Evolutionary conservation across 2,113 vertebrate species (phyloP).

Genomic region (Donacobius atricapilla): DNA sequence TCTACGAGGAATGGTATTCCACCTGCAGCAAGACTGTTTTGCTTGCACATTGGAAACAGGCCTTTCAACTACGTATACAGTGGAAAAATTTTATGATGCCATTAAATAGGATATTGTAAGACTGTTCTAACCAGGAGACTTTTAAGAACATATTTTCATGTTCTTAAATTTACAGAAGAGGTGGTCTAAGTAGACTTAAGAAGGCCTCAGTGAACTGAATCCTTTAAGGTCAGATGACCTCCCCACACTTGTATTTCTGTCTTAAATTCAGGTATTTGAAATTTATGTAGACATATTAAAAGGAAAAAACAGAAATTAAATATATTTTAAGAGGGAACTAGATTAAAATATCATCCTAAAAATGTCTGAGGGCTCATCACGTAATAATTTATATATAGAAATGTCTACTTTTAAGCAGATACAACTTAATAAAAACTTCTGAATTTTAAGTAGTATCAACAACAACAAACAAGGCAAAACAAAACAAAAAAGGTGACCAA

Average conservation of each 20-base stretch:
- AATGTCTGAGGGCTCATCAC: neutral
- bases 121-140: neutral
- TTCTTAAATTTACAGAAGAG: neutral
- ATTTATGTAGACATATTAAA: neutral
- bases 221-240: neutral
- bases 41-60: neutral
- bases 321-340: neutral
- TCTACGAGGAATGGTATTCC: neutral
- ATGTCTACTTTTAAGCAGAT: neutral
- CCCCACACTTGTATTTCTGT: neutral
- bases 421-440: neutral
- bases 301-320: neutral
- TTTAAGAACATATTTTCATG: neutral
- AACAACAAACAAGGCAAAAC: neutral
- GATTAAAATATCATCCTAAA: neutral
- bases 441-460: neutral
- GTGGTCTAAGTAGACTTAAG: neutral
- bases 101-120: neutral
- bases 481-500: neutral
- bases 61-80: neutral
- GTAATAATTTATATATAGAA: neutral
- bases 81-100: neutral
- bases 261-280: neutral
- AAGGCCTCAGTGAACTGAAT: neutral
- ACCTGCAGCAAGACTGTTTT: neutral